A percentile compares a stretch with the other conserved stretches of the same genome.
These are phyloP conservation scores for Fregetta grallaria DNA, from an alignment of 2,113 vertebrate species.

Conservation along the genomic window DNA sequence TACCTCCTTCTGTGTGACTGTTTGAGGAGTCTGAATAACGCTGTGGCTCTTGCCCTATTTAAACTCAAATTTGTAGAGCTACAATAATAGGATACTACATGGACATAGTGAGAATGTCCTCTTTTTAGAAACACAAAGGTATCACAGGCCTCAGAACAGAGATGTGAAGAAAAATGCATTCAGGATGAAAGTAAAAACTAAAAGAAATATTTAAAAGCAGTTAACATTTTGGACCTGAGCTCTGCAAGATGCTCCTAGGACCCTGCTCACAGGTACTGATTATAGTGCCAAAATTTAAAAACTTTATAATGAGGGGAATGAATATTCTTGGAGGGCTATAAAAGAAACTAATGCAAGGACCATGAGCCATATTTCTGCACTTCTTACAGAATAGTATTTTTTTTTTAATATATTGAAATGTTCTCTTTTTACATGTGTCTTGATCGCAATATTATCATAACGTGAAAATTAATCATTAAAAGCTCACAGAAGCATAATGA, in stretches of 20 bases:
- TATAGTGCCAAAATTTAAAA: neutral
- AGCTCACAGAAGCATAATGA: neutral
- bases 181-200: neutral
- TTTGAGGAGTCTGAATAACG: neutral
- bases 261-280: neutral
- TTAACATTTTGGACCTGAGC: neutral
- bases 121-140: neutral
- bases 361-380: neutral
- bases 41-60: neutral
- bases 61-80: neutral
- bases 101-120: neutral
- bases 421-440: neutral
- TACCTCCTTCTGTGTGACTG: neutral
- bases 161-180: neutral
- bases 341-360: neutral
- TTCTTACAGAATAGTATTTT: neutral
- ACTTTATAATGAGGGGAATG: neutral
- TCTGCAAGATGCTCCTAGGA: neutral
- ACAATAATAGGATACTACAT: fast-evolving
- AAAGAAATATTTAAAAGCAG: neutral
- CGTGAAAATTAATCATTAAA: neutral
- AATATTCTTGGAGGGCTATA: neutral
- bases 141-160: neutral
- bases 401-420: neutral
- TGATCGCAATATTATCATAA: neutral